phyloP scores from a whole-genome alignment of 2,888 invertebrate genomes.

The Pandemis cinnamomeana region DNA sequence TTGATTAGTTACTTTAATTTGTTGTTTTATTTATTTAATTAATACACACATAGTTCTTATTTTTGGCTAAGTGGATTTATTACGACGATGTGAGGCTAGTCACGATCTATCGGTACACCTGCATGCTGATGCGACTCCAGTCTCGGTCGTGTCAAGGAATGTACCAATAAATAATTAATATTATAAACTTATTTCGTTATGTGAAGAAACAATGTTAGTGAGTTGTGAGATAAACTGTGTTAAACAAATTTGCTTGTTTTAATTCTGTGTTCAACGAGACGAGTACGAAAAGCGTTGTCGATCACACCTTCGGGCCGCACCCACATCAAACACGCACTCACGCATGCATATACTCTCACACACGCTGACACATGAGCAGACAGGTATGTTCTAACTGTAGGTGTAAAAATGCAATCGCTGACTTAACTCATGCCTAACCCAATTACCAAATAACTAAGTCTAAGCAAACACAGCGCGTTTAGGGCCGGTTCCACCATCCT shows the following conservation, averaged over 20 bases:
- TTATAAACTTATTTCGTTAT: conserved; percentile 15
- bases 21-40: not conserved
- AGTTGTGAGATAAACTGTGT: conserved; percentile 10
- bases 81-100: not conserved
- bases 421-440: not conserved
- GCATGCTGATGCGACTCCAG: not conserved
- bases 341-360: too few species aligned
- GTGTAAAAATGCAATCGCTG: not conserved
- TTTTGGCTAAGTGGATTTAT: conserved; percentile 3
- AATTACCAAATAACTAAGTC: not conserved
- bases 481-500: too few species aligned
- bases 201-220: conserved; percentile 5
- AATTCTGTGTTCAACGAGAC: not conserved
- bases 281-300: not conserved
- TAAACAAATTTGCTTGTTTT: not conserved
- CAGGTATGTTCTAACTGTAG: too few species aligned
- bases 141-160: conserved; percentile 1
- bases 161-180: conserved; percentile 7
- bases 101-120: not conserved
- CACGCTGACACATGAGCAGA: too few species aligned
- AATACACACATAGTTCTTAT: not conserved
- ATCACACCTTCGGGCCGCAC: too few species aligned
- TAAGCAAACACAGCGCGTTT: not conserved
- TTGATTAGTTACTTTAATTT: conserved; percentile 9
- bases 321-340: too few species aligned